Conservation (phyloP, 2,113 vertebrate species). For the Paraplagusia blochii region DNA sequence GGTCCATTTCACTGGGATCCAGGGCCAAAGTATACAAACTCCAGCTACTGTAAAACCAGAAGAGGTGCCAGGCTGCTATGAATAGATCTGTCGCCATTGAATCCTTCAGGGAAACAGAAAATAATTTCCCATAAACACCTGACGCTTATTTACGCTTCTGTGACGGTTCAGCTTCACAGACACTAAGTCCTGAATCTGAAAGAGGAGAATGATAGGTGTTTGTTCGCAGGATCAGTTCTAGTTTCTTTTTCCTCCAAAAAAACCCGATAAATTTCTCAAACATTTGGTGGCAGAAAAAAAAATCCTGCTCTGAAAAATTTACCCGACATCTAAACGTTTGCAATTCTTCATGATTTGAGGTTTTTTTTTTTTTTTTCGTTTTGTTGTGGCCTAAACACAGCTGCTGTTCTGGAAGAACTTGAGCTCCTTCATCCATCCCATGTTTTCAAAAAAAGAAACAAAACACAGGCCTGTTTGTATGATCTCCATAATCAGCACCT, state of each 20-base stretch:
- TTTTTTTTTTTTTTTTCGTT: no score
- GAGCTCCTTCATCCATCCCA: slow-evolving; percentile 7
- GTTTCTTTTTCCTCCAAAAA: no score
- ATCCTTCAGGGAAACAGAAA: slow-evolving; percentile 26
- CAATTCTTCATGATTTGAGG: no score
- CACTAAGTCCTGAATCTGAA: no score
- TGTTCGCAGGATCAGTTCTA: no score
- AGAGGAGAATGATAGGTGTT: no score
- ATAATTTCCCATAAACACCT: slow-evolving; percentile 50
- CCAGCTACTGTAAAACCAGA: slow-evolving; percentile 47
- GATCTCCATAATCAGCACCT: slow-evolving; percentile 54
- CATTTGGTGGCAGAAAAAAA: no score
- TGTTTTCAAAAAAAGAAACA: slow-evolving; percentile 22
- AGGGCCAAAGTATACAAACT: slow-evolving; percentile 55
- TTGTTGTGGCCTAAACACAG: slow-evolving; percentile 33
- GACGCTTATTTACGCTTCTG: slow-evolving; percentile 17
- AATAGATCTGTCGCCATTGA: slow-evolving; percentile 40
- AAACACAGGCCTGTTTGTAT: slow-evolving; percentile 11
- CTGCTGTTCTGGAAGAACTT: slow-evolving; percentile 26
- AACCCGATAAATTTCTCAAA: no score
- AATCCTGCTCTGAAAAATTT: no score
- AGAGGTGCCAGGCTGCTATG: slow-evolving; percentile 34
- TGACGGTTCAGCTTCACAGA: no score
- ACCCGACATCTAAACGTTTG: no score
- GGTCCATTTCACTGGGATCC: slow-evolving; percentile 32